Evolutionary conservation across 30 jellyfish, hydroid and myxozoan genomes (phyloP), one percentile per base, ranked within the genome.

Genomic region (Turritopsis rubra): DNA sequence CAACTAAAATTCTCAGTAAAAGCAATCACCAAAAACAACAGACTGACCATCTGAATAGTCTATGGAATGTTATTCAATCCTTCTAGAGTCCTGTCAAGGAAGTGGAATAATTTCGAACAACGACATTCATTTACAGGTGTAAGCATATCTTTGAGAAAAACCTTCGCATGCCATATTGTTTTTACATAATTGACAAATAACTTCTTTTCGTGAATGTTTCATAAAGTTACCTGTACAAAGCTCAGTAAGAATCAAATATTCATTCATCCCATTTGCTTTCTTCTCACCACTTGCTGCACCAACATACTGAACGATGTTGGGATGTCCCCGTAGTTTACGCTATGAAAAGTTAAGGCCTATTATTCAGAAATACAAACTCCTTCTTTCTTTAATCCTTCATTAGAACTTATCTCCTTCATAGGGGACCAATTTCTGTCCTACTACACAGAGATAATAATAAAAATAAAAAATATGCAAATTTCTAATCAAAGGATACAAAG

Each of bases 261-360:
- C 98, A 23, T 82, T 83, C 90, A 86, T 75, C 66, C 96, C 98
- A 60, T 85, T 86, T n/a, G 93, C 29, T 85, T 79, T 54, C 75
- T 76, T 90, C 65, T 88, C 96, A 28, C 94, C 84, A 24, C 93
- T 65, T 73, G 98, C 98, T 22, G 96, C 98, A 18, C 92, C 93
- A 20, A 92, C 73, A 81, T 76, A 92, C 90, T 92, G 96, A 8
- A 92, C 80, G 25, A 92, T 92, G 82, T 92, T 92, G 16, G 94
- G 82, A 53, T 92, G 98, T 8, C 98, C 98, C 31, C 96, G 85
- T 71, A 92, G 83, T 70, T 82, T 80, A 75, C 94, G 91, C 98
- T 92, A 26, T 16, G 60, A 13, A 3, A 41, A 41, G n/a, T 41
- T 41, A 41, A 41, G 60, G 60, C 60, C n/a, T n/a, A n/a, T n/a